Conservation (phyloP, 2,797 vertebrate species). For the Pipistrellus pygmaeus region DNA sequence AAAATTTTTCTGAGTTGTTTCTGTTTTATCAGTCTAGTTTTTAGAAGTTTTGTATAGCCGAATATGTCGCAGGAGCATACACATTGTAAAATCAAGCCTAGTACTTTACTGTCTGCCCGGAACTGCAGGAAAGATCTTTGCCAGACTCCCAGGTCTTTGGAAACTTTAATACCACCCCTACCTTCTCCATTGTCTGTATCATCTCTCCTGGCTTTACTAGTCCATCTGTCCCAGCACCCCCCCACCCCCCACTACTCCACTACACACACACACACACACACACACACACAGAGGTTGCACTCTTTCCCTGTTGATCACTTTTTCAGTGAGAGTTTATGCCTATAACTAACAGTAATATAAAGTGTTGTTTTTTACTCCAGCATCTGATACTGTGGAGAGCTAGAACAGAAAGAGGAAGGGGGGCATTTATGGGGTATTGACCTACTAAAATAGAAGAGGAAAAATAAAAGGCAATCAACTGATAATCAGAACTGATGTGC, state of each 20-base stretch:
- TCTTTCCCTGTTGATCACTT: neutral
- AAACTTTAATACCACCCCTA: neutral
- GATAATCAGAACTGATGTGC: constrained; percentile 32
- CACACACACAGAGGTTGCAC: neutral
- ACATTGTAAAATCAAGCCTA: constrained; percentile 18
- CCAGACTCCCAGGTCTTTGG: constrained; percentile 15
- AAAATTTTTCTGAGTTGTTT: constrained; percentile 45
- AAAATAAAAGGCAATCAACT: neutral
- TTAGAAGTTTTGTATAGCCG: neutral
- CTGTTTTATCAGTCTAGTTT: constrained; percentile 37
- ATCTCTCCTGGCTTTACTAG: neutral
- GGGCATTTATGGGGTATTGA: neutral
- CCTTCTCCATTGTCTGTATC: constrained; percentile 10
- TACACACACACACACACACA: neutral
- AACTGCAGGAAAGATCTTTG: neutral
- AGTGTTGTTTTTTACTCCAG: constrained; percentile 12
- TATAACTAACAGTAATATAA: neutral
- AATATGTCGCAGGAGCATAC: neutral
- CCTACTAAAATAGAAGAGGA: neutral
- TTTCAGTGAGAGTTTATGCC: neutral
- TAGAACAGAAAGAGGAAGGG: neutral
- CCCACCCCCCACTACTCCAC: too few relatives aligned
- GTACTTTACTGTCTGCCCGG: neutral
- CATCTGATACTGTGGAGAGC: neutral
- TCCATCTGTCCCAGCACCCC: neutral